Base-by-base conservation (phyloP, 2,113 vertebrate genomes). In the Falcunculus frontatus region DNA sequence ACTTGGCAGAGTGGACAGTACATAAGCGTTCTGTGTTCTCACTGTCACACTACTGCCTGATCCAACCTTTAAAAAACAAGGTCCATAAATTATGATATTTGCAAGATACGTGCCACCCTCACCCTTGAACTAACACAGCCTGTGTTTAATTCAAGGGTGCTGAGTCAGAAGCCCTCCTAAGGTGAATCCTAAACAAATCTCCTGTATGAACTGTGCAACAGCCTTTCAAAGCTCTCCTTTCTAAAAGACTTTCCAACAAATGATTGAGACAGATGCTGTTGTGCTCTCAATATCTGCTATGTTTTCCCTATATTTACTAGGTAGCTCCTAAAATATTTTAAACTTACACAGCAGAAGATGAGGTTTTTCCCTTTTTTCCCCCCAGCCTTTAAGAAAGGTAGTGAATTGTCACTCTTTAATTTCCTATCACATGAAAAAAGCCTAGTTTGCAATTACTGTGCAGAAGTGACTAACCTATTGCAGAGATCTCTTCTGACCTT, bases 311-410 rank as follows among this genome's bases (percentile, higher is more conserved):
- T 44, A 77, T 81, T 67, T 29, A 59, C 22, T 27, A 56, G 12
- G 14, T 29, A 68, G 6, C 2, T 86, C 18, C 47, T 39, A 50
- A 63, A 63, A 55, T 37, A 83, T 46, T 89, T 86, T 68, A 46
- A 91, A 74, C 1, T 74, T n/a, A n/a, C 5, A 9, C 9, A 49
- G 22, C 7, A 41, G 19, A 69, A 49, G n/a, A 26, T 9, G 17
- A 68, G 12, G 4, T 0, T 16, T 55, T 68, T 30, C 6, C 4
- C 8, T 29, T n/a, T n/a, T 20, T 39, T 6, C 1, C 10, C 7
- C 19, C 4, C 7, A 42, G 4, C 8, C 9, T 62, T 85, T 47
- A 75, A n/a, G 17, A 50, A 87, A 89, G 67, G 13, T 1, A 2
- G 3, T 18, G 47, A 93, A 84, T 37, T 19, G 27, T 73, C 30